phyloP scores from a whole-genome alignment of 2,888 invertebrate genomes.

The Torymus tubicola region DNA sequence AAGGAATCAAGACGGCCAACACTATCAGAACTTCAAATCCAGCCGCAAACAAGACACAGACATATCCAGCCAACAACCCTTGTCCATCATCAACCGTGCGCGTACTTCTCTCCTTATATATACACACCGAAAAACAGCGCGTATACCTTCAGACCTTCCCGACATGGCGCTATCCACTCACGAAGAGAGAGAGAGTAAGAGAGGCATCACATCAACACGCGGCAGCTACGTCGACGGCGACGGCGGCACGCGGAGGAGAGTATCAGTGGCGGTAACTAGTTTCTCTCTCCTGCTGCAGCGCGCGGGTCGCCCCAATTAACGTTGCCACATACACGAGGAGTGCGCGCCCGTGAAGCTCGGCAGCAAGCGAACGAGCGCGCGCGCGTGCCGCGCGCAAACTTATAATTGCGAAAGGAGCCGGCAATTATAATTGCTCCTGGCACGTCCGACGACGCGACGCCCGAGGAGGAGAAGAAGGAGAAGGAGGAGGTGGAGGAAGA shows the following conservation, averaged over 20 bases:
- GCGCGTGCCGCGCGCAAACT: conserved; percentile 74
- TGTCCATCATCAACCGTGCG: too few relatives aligned
- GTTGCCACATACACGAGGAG: conserved; percentile 71
- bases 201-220: neutral
- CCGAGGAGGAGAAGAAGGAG: neutral
- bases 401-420: conserved; percentile 77
- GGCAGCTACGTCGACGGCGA: conserved; percentile 6
- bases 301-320: conserved; percentile 77
- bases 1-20: too few relatives aligned
- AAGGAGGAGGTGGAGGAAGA: conserved; percentile 6
- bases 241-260: conserved; percentile 60
- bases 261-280: conserved; percentile 74
- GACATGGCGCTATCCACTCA: too few relatives aligned
- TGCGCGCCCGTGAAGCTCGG: conserved; percentile 63
- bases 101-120: too few relatives aligned
- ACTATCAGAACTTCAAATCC: too few relatives aligned
- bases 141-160: too few relatives aligned
- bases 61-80: too few relatives aligned
- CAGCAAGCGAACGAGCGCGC: conserved; percentile 51
- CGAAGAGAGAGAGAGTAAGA: conserved; percentile 1
- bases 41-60: too few relatives aligned
- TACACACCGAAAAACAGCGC: too few relatives aligned
- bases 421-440: conserved; percentile 76
- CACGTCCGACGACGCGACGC: conserved; percentile 65
- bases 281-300: conserved; percentile 61